These are phyloP conservation scores for Pissodes strobi DNA, from an alignment of 1,140 invertebrate species.

Conservation along the genomic window DNA sequence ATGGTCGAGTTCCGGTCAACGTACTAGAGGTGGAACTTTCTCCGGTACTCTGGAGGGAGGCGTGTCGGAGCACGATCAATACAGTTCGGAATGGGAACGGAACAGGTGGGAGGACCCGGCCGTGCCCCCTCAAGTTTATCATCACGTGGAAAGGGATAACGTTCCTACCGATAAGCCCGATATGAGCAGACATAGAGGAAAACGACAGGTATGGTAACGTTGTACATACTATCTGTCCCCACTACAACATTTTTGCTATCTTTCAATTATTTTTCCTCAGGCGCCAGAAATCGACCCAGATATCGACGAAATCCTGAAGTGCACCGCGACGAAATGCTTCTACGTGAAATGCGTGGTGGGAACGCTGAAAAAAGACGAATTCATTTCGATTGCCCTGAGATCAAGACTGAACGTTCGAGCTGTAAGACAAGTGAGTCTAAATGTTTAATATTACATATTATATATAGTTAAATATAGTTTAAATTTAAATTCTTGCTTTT, in stretches of 20 bases:
- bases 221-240: no score
- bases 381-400: constrained; percentile 75
- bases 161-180: constrained; percentile 33
- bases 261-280: no score
- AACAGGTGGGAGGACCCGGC: constrained; percentile 10
- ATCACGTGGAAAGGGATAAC: constrained; percentile 37
- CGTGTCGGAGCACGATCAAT: constrained; percentile 4
- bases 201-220: no score
- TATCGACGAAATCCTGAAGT: constrained; percentile 56
- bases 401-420: constrained; percentile 79
- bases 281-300: constrained; percentile 29
- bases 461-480: no score
- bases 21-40: constrained; percentile 17
- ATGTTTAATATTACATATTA: no score
- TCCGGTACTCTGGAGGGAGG: constrained; percentile 22
- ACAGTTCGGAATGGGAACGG: constrained; percentile 28
- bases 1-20: constrained; percentile 15
- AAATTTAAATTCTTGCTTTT: no score
- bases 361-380: constrained; percentile 71
- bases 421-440: constrained; percentile 73
- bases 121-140: constrained; percentile 2
- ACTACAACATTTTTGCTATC: no score
- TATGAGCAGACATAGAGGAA: constrained; percentile 16
- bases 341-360: constrained; percentile 74
- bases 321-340: constrained; percentile 75